These are phyloP conservation scores for Disparrhopalites patrizii DNA, from an alignment of 2,888 invertebrate species.

Conservation along the genomic window DNA sequence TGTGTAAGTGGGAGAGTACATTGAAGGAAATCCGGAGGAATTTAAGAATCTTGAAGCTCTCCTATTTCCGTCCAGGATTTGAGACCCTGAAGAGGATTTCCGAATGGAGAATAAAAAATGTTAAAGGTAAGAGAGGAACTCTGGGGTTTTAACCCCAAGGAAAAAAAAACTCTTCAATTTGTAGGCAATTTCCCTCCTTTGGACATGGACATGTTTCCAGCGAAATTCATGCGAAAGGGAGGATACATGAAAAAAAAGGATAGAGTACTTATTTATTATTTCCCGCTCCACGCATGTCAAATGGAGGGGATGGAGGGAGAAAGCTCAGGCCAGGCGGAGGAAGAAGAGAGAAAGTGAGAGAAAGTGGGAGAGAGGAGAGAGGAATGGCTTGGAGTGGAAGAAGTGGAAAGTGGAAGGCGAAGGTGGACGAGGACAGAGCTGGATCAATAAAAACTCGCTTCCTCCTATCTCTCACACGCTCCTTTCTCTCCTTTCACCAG, in stretches of 20 bases:
- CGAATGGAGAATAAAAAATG: too few relatives aligned
- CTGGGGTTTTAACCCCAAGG: too few relatives aligned
- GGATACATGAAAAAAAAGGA: neutral
- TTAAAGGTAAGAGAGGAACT: too few relatives aligned
- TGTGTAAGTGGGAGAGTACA: too few relatives aligned
- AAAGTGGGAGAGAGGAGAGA: too few relatives aligned
- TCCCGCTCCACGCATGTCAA: constrained; percentile 7
- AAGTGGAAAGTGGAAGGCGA: neutral
- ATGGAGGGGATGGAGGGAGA: neutral
- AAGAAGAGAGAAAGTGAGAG: neutral
- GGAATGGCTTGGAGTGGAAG: neutral
- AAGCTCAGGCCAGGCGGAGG: neutral
- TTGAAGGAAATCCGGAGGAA: too few relatives aligned
- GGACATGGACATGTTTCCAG: too few relatives aligned
- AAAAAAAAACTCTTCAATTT: too few relatives aligned
- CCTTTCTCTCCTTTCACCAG: neutral
- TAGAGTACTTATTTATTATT: constrained; percentile 6
- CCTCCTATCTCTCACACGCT: neutral
- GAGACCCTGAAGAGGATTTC: too few relatives aligned
- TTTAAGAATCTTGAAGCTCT: too few relatives aligned
- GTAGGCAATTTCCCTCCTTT: constrained; percentile 3
- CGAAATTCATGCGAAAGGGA: too few relatives aligned
- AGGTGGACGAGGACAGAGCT: neutral
- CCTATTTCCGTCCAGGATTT: too few relatives aligned
- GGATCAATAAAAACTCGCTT: constrained; percentile 15